Base-by-base conservation (phyloP, 2,113 vertebrate genomes). In the Nerophis ophidion region DNA sequence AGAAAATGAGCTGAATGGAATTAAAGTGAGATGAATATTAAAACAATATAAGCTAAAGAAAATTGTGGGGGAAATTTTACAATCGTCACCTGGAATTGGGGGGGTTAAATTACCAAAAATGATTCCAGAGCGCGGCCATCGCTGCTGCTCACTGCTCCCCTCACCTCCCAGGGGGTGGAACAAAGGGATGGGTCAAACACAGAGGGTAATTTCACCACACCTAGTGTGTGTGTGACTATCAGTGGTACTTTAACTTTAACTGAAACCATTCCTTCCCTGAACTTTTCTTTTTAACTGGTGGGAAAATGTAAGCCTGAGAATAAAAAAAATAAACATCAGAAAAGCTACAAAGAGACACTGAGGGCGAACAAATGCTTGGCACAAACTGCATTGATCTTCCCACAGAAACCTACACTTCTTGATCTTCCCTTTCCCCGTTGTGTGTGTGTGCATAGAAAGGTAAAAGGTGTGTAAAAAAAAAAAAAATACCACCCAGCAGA, bases 341-440 rank as follows among this genome's bases (percentile, higher is more conserved):
- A 69, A 79, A 71, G 79, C 81, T 61, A 69, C 70, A 68, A 77
- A 66, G 59, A 69, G 40, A 63, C 59, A 17, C 36, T 48, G 60
- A 65, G 48, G 45, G 26, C 68, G 71, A 79, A 62, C 70, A 78
- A 38, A 76, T 56, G 40, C 58, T 44, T 8, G 48, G 66, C 13
- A 42, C 67, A 73, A 50, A 26, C 50, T 38, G 47, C 69, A 81
- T 65, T 66, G 70, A 72, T 73, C 58, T 10, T 40, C 48, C 65
- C 33, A 74, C 57, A 36, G 59, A 81, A 76, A 73, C 8, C 36
- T 3, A 51, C 66, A 61, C 44, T 55, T 16, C 46, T 66, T 56
- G 48, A 70, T 72, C 54, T 51, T 70, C 50, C 52, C 54, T 34
- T 49, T 60, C 9, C 9, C 19, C 5, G 17, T 42, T 59, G 9